These are phyloP conservation scores for Cyprinodon diabolis DNA, from an alignment of 2,797 vertebrate species.

Conservation along the genomic window DNA sequence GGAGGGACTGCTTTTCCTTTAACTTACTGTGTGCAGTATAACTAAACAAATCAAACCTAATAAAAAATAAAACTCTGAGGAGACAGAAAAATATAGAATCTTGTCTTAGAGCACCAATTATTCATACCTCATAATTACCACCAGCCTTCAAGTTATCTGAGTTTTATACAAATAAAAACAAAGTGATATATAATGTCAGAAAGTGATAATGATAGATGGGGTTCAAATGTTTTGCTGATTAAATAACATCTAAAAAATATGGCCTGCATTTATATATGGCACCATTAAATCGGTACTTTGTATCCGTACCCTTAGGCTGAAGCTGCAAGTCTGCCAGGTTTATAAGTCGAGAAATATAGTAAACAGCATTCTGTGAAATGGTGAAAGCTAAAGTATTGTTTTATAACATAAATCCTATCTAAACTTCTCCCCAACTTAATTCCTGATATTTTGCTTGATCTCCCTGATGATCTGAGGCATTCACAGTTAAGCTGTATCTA, in stretches of 20 bases:
- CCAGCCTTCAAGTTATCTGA: not conserved
- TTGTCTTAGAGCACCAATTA: not conserved
- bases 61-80: conserved; percentile 36
- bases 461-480: too few species aligned
- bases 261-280: not conserved
- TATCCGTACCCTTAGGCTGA: too few species aligned
- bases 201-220: not conserved
- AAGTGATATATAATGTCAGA: not conserved
- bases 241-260: not conserved
- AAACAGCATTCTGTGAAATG: not conserved
- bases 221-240: too few species aligned
- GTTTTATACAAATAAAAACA: not conserved
- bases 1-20: conserved; percentile 37
- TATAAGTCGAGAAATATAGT: not conserved
- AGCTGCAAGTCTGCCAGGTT: too few species aligned
- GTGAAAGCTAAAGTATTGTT: not conserved
- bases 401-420: not conserved
- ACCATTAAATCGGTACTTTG: too few species aligned
- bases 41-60: conserved; percentile 36
- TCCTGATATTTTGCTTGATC: too few species aligned
- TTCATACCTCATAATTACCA: not conserved
- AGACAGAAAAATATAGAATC: conserved; percentile 30
- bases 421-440: not conserved
- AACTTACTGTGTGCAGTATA: conserved; percentile 44
- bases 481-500: too few species aligned